A percentile compares a stretch with the other conserved stretches of the same genome.
Evolutionary conservation across 2,888 invertebrate genomes (phyloP).

Genomic region (Itoplectis maculator): DNA sequence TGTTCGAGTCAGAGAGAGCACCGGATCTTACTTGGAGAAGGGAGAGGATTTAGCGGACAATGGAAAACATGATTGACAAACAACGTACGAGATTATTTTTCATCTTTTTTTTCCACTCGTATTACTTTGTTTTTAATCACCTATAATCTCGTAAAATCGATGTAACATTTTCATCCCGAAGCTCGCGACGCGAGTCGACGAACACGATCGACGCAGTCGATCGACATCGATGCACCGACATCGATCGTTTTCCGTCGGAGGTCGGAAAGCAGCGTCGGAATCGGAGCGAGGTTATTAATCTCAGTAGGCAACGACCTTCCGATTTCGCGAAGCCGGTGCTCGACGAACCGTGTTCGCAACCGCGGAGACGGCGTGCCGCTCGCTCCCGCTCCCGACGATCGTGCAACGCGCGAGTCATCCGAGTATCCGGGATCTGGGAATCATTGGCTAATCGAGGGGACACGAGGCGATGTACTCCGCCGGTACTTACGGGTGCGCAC

Average conservation of each 20-base stretch:
- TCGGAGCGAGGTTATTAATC: conserved; percentile 36
- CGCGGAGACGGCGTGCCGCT: neutral
- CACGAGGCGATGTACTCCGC: conserved; percentile 31
- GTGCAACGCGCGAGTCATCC: conserved; percentile 43
- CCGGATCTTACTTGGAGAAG: no score
- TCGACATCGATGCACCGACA: conserved; percentile 1
- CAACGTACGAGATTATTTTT: neutral
- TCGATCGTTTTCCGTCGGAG: neutral
- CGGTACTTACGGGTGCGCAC: neutral
- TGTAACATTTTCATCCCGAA: no score
- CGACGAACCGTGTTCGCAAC: conserved; percentile 35
- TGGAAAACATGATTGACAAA: no score
- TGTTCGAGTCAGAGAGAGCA: no score
- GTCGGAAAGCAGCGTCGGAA: conserved; percentile 13
- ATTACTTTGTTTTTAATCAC: no score
- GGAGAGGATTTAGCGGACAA: no score
- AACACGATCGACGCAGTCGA: conserved; percentile 16
- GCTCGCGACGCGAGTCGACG: neutral
- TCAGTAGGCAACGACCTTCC: conserved; percentile 42
- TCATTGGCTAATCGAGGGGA: conserved; percentile 61
- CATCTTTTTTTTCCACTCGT: no score
- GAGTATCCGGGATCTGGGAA: conserved; percentile 54
- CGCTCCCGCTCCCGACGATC: conserved; percentile 4
- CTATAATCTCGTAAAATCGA: no score
- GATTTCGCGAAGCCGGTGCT: conserved; percentile 30